Evolutionary conservation across 2,888 invertebrate genomes (phyloP).

Genomic region (Bembecia ichneumoniformis): DNA sequence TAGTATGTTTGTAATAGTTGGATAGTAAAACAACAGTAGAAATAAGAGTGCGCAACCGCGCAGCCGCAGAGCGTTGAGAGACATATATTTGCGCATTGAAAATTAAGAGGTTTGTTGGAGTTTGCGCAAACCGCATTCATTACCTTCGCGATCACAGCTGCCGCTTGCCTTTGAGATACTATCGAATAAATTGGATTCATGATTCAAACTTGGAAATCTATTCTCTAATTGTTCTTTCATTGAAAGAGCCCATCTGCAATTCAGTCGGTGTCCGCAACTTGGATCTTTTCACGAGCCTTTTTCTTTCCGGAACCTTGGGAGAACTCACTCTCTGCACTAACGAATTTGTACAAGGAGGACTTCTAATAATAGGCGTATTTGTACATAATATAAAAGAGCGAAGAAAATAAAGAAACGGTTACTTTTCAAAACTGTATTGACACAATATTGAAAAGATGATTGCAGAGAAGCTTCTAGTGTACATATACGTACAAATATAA

Average conservation of each 20-base stretch:
- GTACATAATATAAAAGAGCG: too few species aligned
- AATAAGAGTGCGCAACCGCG: slow-evolving; percentile 36
- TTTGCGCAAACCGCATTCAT: slow-evolving; percentile 11
- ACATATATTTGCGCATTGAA: slow-evolving; percentile 20
- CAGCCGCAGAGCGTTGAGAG: slow-evolving; percentile 17
- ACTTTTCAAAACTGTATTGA: too few species aligned
- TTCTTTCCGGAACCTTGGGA: too few species aligned
- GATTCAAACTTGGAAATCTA: neutral
- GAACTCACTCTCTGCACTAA: too few species aligned
- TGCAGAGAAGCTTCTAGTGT: too few species aligned
- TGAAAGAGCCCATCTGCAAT: neutral
- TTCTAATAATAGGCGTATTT: too few species aligned
- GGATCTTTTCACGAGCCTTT: too few species aligned
- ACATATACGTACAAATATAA: too few species aligned
- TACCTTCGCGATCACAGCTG: neutral
- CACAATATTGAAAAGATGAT: too few species aligned
- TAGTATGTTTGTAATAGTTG: too few species aligned
- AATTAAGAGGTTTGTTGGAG: slow-evolving; percentile 15
- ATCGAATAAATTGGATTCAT: neutral
- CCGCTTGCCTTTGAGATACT: neutral
- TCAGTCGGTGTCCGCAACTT: neutral
- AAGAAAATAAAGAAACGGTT: too few species aligned
- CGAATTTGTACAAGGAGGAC: too few species aligned
- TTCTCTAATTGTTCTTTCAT: neutral
- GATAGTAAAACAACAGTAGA: slow-evolving; percentile 4